Evolutionary conservation across 2,888 invertebrate genomes (phyloP).

Genomic region (Chydorus sphaericus): DNA sequence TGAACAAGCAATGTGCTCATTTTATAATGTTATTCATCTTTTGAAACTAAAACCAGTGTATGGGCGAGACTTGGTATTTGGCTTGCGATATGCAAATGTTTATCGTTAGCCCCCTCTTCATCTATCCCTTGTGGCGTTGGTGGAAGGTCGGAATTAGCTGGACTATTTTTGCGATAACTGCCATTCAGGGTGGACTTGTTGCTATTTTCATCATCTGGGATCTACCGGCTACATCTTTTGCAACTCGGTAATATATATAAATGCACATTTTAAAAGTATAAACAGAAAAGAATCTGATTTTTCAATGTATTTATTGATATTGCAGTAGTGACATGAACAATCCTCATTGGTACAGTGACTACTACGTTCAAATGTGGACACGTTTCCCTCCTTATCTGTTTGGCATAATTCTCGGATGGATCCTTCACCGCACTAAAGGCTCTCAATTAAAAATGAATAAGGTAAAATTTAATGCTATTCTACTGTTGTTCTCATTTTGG

Average conservation of each 20-base stretch:
- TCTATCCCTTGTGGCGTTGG: conserved; percentile 18
- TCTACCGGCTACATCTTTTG: conserved; percentile 11
- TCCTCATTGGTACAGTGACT: no score
- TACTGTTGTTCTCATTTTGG: no score
- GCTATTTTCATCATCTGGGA: conserved; percentile 11
- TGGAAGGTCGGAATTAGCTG: conserved; percentile 14
- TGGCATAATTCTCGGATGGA: conserved; percentile 60
- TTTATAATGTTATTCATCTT: neutral
- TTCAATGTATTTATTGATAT: no score
- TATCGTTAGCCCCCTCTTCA: conserved; percentile 16
- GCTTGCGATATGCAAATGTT: conserved; percentile 26
- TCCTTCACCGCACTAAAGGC: conserved; percentile 49
- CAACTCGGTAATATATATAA: no score
- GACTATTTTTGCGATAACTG: conserved; percentile 3
- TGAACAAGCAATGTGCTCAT: no score
- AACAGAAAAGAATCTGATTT: no score
- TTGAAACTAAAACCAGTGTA: conserved; percentile 44
- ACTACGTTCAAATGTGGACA: conserved; percentile 70
- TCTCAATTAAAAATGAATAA: conserved; percentile 42
- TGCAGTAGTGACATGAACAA: no score
- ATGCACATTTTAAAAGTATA: no score
- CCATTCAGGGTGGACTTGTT: conserved; percentile 8
- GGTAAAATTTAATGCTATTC: no score
- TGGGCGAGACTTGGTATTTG: conserved; percentile 59
- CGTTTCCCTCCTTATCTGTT: conserved; percentile 64